Base-by-base conservation (phyloP, 2,797 vertebrate species). In the Sebastes cheni region DNA sequence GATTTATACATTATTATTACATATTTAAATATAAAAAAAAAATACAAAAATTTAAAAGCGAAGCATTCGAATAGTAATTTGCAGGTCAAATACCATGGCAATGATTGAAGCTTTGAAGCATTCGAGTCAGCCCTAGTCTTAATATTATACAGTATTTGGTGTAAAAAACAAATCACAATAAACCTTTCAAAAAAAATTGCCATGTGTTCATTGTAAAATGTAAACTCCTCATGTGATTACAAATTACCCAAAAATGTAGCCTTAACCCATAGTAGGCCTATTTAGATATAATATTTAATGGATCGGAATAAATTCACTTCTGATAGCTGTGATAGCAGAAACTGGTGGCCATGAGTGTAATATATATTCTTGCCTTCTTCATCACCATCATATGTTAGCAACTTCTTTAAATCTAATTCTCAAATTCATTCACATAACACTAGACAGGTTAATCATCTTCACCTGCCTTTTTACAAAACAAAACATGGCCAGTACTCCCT, bases 1-100 rank as follows among this genome's bases (percentile, higher is more conserved):
- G 16, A 46, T 46, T 46, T 3, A 46, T 18, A 18, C 0, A 46
- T 18, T 46, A 8, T 18, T 46, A 46, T 46, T 46, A 46, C 14
- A 18, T 46, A 42, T 0, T 42, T 16, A 46, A 16, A 46, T 46
- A 6, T 16, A 39, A 39, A 39, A 39, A 39, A 39, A 13, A 13
- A 1, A 36, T 0, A 39, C 1, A 5, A 2, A 5, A 2, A 5
- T 5, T 12, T 16, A 42, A 42, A 42, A 42, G 14, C 39, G 2
- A 16, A 42, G 39, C 39, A 42, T 42, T 42, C 2, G 5, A 42
- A 16, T 42, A 42, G 39, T 42, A 14, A 46, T 46, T 18, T 46
- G 6, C 16, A 46, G 42, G 42, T 46, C 14, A 46, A 46, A 46
- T 46, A 18, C 16, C 42, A 46, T 46, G 42, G 16, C 42, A 18